Evolutionary conservation across 1,140 invertebrate species (phyloP).

Genomic region (Oedothorax gibbosus): DNA sequence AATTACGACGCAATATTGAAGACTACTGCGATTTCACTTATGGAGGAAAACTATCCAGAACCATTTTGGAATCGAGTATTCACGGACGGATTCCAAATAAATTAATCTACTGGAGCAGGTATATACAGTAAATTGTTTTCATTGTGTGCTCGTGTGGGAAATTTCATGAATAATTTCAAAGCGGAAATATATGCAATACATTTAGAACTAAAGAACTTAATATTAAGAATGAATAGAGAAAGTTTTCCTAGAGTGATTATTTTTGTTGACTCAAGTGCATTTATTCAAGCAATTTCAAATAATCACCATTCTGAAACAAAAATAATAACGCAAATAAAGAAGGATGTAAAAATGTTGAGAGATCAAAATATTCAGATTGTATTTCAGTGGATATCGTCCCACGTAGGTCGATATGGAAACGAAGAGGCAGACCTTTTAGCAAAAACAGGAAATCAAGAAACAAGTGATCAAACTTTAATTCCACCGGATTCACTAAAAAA

Average conservation of each 20-base stretch:
- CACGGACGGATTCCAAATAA: neutral
- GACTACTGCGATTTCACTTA: neutral
- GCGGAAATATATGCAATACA: neutral
- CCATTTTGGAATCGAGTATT: neutral
- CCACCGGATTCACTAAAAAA: neutral
- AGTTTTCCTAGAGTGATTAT: neutral
- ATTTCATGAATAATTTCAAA: neutral
- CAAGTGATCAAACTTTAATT: neutral
- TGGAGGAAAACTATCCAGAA: neutral
- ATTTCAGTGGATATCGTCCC: neutral
- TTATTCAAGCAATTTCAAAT: neutral
- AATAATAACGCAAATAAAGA: too few relatives aligned
- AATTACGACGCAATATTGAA: slow-evolving; percentile 1
- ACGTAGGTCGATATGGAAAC: neutral
- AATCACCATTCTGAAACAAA: too few relatives aligned
- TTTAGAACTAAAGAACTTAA: neutral
- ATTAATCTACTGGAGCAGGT: neutral
- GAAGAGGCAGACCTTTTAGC: too few relatives aligned
- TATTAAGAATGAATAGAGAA: neutral
- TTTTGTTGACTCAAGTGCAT: neutral
- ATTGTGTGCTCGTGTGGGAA: neutral
- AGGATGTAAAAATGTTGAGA: too few relatives aligned
- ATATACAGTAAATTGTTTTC: neutral
- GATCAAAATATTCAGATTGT: neutral
- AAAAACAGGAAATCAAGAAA: too few relatives aligned